phyloP scores from a whole-genome alignment of 2,888 invertebrate species.

The Tenthredo distinguenda region DNA sequence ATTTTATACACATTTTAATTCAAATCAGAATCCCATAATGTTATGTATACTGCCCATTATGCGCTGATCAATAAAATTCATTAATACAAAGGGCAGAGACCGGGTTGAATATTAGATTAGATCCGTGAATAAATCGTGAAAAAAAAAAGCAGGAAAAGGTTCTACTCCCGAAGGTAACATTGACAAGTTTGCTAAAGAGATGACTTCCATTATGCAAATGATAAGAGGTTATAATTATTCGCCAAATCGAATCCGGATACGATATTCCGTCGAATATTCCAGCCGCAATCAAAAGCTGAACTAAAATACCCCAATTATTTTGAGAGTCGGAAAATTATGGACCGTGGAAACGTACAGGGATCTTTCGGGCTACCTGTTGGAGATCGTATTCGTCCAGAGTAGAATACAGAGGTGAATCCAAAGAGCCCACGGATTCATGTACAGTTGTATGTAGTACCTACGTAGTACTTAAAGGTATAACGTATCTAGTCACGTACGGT shows the following conservation, averaged over 20 bases:
- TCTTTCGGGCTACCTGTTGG: slow-evolving; percentile 37
- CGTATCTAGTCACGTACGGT: slow-evolving; percentile 53
- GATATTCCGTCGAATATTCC: not conserved
- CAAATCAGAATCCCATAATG: not conserved
- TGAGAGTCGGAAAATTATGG: not conserved
- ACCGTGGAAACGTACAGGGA: not conserved
- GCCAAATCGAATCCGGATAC: not conserved
- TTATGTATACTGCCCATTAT: not conserved
- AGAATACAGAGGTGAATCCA: not conserved
- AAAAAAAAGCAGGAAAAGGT: not conserved
- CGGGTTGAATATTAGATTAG: not conserved
- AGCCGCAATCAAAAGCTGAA: not conserved
- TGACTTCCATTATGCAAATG: not conserved
- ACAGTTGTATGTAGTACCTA: slow-evolving; percentile 30
- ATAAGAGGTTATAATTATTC: not conserved
- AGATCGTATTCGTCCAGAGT: slow-evolving; percentile 16
- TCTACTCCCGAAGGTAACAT: not conserved
- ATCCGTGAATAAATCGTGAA: not conserved
- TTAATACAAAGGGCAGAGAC: not conserved
- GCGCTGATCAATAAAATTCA: not conserved
- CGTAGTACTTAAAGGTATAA: slow-evolving; percentile 43
- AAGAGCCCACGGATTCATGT: slow-evolving; percentile 7
- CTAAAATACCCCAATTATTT: not conserved
- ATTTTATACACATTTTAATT: not conserved
- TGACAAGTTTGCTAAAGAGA: not conserved